Percentiles rank a stretch among this genome's conserved stretches.
Conservation (phyloP, 1,140 invertebrate genomes). For the Drosophila athabasca region DNA sequence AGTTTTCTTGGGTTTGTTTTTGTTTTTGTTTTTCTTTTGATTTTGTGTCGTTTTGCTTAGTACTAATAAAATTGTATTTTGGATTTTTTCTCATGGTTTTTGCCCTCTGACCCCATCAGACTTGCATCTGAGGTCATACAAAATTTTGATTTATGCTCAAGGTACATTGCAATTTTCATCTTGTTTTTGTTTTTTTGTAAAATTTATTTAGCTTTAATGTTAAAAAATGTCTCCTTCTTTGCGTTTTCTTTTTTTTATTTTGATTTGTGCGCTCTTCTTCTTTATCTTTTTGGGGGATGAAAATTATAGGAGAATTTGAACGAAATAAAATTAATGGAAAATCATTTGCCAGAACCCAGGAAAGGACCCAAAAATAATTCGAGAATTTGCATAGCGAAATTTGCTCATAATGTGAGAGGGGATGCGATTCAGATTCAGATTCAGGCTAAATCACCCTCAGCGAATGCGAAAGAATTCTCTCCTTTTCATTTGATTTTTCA, state of each 20-base stretch:
- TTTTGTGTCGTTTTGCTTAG: conserved; percentile 49
- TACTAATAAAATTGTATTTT: conserved; percentile 68
- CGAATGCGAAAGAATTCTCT: conserved; percentile 11
- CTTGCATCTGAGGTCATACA: conserved; percentile 46
- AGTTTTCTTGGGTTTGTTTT: conserved; percentile 49
- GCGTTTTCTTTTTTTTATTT: conserved; percentile 49
- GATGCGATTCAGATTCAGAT: conserved; percentile 14
- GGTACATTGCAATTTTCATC: conserved; percentile 72
- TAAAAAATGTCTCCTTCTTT: conserved; percentile 64
- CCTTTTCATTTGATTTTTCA: conserved; percentile 69
- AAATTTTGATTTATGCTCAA: conserved; percentile 83
- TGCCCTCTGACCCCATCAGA: conserved; percentile 23
- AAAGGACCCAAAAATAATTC: conserved; percentile 10
- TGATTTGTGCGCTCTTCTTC: conserved; percentile 67
- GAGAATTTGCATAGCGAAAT: conserved; percentile 41
- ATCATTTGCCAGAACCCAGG: conserved; percentile 27
- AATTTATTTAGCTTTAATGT: conserved; percentile 59
- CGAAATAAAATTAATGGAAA: conserved; percentile 38
- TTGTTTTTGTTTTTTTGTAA: conserved; percentile 54
- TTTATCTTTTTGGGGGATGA: conserved; percentile 21
- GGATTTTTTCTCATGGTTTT: conserved; percentile 31
- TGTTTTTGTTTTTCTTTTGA: conserved; percentile 19
- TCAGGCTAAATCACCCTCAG: conserved; percentile 47
- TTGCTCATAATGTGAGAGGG: conserved; percentile 19
- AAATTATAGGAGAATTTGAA: conserved; percentile 30